A percentile compares a stretch with the other conserved stretches of the same genome.
phyloP scores from a whole-genome alignment of 2,797 vertebrate species.

The Darevskia nairensis region DNA sequence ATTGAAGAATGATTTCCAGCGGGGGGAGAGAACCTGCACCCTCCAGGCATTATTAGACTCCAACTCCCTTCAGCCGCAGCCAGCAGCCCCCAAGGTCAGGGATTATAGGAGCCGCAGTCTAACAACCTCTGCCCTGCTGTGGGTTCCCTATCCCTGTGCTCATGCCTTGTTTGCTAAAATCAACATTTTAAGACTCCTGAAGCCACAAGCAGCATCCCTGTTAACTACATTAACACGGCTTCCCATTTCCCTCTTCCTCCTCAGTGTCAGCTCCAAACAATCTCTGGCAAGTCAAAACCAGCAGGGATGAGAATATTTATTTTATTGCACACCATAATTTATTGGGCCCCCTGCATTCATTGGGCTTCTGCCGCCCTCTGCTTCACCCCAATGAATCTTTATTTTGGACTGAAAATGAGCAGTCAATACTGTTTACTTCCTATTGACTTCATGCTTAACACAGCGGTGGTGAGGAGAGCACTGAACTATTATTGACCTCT shows the following conservation, averaged over 20 bases:
- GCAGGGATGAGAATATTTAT: conserved; percentile 62
- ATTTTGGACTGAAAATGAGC: conserved; percentile 74
- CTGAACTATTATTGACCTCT: conserved; percentile 67
- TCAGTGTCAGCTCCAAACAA: not conserved
- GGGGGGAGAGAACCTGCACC: no score
- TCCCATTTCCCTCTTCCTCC: not conserved
- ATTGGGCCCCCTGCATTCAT: conserved; percentile 51
- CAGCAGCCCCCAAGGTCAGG: no score
- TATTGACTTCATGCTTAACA: conserved; percentile 64
- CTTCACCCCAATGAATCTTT: conserved; percentile 75
- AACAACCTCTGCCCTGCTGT: no score
- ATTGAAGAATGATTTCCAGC: no score
- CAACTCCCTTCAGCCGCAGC: no score
- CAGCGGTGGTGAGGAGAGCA: conserved; percentile 22
- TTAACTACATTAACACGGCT: not conserved
- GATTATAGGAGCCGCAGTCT: no score
- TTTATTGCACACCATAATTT: conserved; percentile 60
- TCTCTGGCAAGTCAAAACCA: conserved; percentile 40
- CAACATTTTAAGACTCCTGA: not conserved
- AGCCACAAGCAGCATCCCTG: not conserved
- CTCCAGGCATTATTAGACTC: no score
- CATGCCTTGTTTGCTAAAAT: not conserved
- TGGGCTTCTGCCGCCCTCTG: conserved; percentile 65
- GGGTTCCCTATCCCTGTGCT: no score
- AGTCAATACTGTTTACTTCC: conserved; percentile 73